Evolutionary conservation across 2,797 vertebrate species (phyloP).

Genomic region (Rhadinocentrus ornatus): DNA sequence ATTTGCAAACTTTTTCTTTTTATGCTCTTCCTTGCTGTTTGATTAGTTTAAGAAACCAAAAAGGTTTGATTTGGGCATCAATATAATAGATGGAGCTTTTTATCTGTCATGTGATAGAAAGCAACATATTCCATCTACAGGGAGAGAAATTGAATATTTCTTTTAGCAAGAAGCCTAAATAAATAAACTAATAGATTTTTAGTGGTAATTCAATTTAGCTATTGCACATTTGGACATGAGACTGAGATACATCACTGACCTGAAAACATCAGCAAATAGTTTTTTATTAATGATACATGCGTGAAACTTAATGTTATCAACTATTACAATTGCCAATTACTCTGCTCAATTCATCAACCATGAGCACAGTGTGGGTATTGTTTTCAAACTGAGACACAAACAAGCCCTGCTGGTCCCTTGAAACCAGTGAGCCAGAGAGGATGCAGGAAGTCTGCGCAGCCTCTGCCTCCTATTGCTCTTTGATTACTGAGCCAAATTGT

Average conservation of each 20-base stretch:
- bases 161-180: neutral
- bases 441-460: constrained; percentile 70
- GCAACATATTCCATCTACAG: neutral
- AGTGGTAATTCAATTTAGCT: neutral
- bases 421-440: constrained; percentile 49
- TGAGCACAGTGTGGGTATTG: constrained; percentile 62
- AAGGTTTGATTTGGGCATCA: too few relatives aligned
- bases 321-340: constrained; percentile 15
- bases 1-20: too few relatives aligned
- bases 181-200: neutral
- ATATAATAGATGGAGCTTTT: too few relatives aligned
- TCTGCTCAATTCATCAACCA: constrained; percentile 47
- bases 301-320: constrained; percentile 7
- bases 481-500: constrained; percentile 78
- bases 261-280: neutral
- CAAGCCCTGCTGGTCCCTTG: constrained; percentile 55
- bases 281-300: constrained; percentile 20
- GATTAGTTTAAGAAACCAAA: too few relatives aligned
- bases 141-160: neutral
- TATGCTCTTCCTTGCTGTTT: too few relatives aligned
- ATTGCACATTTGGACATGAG: neutral
- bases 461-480: constrained; percentile 65
- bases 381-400: constrained; percentile 69
- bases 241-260: neutral
- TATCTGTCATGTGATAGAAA: neutral